Evolutionary conservation across 2,113 vertebrate genomes (phyloP).

Genomic region (Lagopus muta): DNA sequence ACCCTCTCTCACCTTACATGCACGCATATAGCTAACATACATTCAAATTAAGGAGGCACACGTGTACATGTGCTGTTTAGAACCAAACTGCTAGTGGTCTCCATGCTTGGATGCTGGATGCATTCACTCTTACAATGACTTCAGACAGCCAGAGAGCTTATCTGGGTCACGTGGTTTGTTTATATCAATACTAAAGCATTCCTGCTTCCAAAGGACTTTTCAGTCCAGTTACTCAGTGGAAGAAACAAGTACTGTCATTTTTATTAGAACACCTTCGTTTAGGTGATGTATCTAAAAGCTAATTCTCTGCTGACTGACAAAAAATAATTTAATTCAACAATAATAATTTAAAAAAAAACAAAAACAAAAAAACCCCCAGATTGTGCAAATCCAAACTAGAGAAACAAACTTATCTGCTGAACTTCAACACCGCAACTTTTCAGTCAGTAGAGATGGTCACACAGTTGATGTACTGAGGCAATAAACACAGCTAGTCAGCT

Average conservation of each 20-base stretch:
- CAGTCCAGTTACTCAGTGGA: background rate
- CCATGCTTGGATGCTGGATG: background rate
- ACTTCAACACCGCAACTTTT: background rate
- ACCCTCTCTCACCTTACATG: background rate
- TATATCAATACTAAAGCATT: background rate
- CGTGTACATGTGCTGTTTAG: background rate
- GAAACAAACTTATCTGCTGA: background rate
- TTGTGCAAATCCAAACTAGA: background rate
- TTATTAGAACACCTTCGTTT: background rate
- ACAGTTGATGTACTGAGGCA: background rate
- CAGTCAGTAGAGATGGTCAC: background rate
- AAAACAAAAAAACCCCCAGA: no score
- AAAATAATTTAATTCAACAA: background rate
- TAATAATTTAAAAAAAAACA: no score
- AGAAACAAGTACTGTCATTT: background rate
- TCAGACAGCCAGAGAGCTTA: background rate
- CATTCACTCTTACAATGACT: background rate
- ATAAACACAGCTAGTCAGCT: background rate
- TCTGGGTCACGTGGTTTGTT: background rate
- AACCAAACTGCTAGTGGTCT: background rate
- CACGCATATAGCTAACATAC: no score
- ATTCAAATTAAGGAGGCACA: background rate
- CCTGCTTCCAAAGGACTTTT: conserved; percentile 1
- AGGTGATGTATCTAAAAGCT: background rate
- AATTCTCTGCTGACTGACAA: background rate